Percentiles rank a stretch among this genome's conserved stretches.
phyloP scores from a whole-genome alignment of 2,888 invertebrate genomes.

The Aelia acuminata region DNA sequence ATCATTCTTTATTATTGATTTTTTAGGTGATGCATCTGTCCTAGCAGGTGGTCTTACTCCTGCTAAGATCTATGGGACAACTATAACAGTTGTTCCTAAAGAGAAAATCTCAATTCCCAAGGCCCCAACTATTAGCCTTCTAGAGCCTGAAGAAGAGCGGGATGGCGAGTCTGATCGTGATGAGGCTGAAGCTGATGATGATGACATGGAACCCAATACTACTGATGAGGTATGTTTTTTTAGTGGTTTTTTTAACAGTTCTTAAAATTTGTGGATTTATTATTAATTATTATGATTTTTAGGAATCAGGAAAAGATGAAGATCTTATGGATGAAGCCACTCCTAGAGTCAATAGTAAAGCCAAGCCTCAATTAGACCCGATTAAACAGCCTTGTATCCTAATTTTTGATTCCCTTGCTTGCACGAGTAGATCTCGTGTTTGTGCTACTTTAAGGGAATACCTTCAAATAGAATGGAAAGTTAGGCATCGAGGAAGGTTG shows the following conservation, averaged over 20 bases:
- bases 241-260: background rate
- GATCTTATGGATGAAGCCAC: constrained; percentile 64
- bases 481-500: constrained; percentile 76
- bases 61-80: constrained; percentile 62
- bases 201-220: constrained; percentile 72
- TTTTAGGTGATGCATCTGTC: constrained; percentile 31
- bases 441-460: constrained; percentile 93
- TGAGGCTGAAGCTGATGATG: constrained; percentile 87
- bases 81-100: constrained; percentile 62
- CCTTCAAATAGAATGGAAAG: constrained; percentile 87
- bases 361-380: constrained; percentile 70
- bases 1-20: background rate
- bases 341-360: constrained; percentile 50
- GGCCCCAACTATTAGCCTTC: constrained; percentile 59
- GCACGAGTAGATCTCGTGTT: constrained; percentile 84
- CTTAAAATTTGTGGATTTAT: background rate
- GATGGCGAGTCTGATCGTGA: constrained; percentile 81
- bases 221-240: constrained; percentile 65
- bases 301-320: constrained; percentile 58
- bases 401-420: constrained; percentile 93
- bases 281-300: constrained; percentile 27
- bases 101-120: constrained; percentile 45
- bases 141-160: constrained; percentile 70
- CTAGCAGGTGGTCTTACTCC: constrained; percentile 56
- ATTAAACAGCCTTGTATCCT: constrained; percentile 90